Conservation (phyloP, 1,140 invertebrate genomes). For the Calephelis virginiensis region DNA sequence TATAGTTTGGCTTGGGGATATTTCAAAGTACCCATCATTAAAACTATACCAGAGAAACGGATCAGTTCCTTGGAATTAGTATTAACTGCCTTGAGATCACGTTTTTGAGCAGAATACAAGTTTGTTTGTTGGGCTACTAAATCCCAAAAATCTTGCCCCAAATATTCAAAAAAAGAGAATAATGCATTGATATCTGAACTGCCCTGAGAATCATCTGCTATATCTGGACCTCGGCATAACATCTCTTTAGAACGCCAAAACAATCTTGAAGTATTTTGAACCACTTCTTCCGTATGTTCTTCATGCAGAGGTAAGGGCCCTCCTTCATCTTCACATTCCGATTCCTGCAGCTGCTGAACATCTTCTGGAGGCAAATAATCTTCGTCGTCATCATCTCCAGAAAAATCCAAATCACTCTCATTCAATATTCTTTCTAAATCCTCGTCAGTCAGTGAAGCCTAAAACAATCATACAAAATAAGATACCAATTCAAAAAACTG, state of each 20-base stretch:
- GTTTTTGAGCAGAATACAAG: slow-evolving; percentile 24
- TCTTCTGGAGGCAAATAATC: slow-evolving; percentile 23
- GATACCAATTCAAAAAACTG: too few relatives aligned
- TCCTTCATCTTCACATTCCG: too few relatives aligned
- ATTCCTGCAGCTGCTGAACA: slow-evolving; percentile 1
- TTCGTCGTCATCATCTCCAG: slow-evolving; percentile 21
- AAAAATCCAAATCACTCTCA: slow-evolving; percentile 13
- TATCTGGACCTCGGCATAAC: slow-evolving; percentile 19
- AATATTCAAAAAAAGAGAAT: slow-evolving; percentile 27
- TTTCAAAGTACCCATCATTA: slow-evolving; percentile 24
- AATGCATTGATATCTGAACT: not conserved
- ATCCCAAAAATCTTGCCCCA: slow-evolving; percentile 24
- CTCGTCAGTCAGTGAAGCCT: too few relatives aligned
- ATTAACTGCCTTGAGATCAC: slow-evolving; percentile 21
- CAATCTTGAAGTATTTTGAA: slow-evolving; percentile 4
- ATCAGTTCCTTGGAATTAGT: slow-evolving; percentile 24
- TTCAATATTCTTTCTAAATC: too few relatives aligned
- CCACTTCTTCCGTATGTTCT: slow-evolving; percentile 12
- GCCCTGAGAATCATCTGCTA: not conserved
- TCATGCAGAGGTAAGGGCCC: not conserved
- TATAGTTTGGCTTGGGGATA: slow-evolving; percentile 24
- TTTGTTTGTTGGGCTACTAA: slow-evolving; percentile 25
- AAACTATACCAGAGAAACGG: not conserved
- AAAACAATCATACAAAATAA: too few relatives aligned
- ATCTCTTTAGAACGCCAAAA: slow-evolving; percentile 25